Percentiles rank a stretch among this genome's conserved stretches.
phyloP scores from a whole-genome alignment of 2,113 vertebrate species.

The Hepsetus odoe region DNA sequence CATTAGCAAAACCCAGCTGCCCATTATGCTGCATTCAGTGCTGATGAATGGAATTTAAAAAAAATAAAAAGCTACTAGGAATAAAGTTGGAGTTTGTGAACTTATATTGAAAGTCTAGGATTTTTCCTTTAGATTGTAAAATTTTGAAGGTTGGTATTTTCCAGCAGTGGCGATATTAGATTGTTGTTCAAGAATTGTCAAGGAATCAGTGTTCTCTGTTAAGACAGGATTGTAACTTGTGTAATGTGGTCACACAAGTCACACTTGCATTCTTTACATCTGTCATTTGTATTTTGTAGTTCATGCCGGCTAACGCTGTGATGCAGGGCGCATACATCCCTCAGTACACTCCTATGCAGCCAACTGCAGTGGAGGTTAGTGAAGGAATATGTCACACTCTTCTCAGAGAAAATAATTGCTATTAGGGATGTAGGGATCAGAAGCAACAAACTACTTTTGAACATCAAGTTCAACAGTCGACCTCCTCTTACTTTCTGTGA shows the following conservation, averaged over 20 bases:
- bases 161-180: neutral
- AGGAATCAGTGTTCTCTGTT: neutral
- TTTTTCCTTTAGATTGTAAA: no score
- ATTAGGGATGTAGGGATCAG: no score
- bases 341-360: conserved; percentile 91
- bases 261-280: conserved; percentile 16
- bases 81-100: no score
- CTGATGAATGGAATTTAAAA: no score
- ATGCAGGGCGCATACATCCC: conserved; percentile 95
- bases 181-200: neutral
- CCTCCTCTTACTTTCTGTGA: no score
- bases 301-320: conserved; percentile 90
- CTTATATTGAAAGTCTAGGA: no score
- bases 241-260: conserved; percentile 27
- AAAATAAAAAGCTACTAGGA: no score
- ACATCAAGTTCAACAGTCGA: no score
- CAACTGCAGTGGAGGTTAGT: conserved; percentile 86
- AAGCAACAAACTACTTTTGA: no score
- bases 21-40: no score
- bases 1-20: no score
- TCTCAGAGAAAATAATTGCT: neutral
- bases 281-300: conserved; percentile 75
- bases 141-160: no score
- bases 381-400: neutral
- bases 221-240: conserved; percentile 1